phyloP scores from a whole-genome alignment of 2,888 invertebrate species.

The Ormia ochracea region DNA sequence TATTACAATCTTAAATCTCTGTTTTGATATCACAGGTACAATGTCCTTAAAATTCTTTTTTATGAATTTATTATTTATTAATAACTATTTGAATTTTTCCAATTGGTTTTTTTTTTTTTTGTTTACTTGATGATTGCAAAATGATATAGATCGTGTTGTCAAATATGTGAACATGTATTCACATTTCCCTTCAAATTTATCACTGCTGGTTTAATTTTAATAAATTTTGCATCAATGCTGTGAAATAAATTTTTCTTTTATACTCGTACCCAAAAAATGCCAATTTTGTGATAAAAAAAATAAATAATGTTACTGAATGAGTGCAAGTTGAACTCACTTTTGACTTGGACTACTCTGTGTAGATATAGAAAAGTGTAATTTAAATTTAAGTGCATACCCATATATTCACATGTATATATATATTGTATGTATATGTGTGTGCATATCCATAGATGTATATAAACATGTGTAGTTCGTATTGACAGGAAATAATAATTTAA shows the following conservation, averaged over 20 bases:
- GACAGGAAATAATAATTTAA: conserved; percentile 25
- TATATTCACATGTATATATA: not conserved
- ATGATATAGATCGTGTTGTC: too few species aligned
- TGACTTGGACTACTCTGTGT: not conserved
- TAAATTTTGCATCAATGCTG: conserved; percentile 4
- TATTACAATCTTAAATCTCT: not conserved
- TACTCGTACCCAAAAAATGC: not conserved
- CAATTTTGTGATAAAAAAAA: not conserved
- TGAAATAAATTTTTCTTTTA: not conserved
- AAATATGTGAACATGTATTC: too few species aligned
- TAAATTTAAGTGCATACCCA: not conserved
- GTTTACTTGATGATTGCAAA: too few species aligned
- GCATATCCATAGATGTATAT: too few species aligned
- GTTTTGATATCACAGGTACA: conserved; percentile 20
- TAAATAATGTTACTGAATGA: not conserved
- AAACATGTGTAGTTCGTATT: too few species aligned
- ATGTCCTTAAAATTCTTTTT: not conserved
- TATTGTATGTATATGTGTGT: not conserved
- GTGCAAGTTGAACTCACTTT: conserved; percentile 6
- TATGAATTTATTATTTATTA: not conserved
- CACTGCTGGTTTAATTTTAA: too few species aligned
- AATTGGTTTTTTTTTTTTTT: not conserved
- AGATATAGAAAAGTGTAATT: not conserved
- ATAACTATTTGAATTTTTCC: not conserved
- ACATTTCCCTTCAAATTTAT: too few species aligned